Conservation (phyloP, 2,113 vertebrate genomes). For the Phrynocephalus versicolor region DNA sequence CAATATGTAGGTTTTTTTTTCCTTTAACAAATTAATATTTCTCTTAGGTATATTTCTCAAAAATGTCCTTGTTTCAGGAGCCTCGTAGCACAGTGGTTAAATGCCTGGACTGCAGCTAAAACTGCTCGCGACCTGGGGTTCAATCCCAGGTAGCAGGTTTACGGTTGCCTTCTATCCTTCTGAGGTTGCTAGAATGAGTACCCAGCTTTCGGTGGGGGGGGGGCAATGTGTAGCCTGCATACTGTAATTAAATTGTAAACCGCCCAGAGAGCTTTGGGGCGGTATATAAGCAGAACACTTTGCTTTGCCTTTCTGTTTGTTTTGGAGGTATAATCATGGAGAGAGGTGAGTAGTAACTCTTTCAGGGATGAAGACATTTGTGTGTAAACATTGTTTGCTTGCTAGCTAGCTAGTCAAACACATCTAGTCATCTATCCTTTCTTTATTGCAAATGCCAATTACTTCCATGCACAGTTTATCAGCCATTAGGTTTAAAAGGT, state of each 20-base stretch:
- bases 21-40: background rate
- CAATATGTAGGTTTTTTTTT: background rate
- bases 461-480: background rate
- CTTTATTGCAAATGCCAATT: background rate
- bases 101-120: too few relatives aligned
- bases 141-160: too few relatives aligned
- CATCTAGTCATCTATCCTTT: background rate
- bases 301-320: too few relatives aligned
- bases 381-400: background rate
- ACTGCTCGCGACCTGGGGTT: too few relatives aligned
- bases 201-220: too few relatives aligned
- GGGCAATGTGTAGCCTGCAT: too few relatives aligned
- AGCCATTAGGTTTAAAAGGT: background rate
- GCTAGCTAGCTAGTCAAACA: background rate
- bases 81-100: too few relatives aligned
- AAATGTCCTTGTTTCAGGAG: background rate
- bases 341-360: background rate
- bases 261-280: too few relatives aligned
- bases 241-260: too few relatives aligned
- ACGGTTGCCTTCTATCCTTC: too few relatives aligned
- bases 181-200: too few relatives aligned
- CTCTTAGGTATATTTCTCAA: background rate
- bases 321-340: background rate
- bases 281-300: too few relatives aligned
- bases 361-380: background rate